Conservation (phyloP, 2,888 invertebrate species). For the Taenaris catops region DNA sequence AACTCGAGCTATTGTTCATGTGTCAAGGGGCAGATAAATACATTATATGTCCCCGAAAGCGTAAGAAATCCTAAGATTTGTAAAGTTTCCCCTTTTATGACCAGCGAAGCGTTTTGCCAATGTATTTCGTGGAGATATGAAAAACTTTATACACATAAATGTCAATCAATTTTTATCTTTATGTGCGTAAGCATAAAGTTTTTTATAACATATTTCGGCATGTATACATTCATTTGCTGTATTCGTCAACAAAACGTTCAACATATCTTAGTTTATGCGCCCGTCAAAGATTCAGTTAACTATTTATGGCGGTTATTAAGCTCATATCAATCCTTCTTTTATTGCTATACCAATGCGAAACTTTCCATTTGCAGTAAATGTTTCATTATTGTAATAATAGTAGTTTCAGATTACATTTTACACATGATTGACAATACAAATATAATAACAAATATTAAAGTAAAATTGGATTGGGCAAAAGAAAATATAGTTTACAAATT, state of each 20-base stretch:
- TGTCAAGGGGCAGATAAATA: conserved; percentile 76
- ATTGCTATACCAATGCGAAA: conserved; percentile 23
- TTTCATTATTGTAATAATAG: conserved; percentile 23
- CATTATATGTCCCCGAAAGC: conserved; percentile 73
- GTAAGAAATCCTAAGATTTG: conserved; percentile 76
- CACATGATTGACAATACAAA: no score
- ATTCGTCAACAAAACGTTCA: conserved; percentile 57
- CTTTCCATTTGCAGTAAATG: conserved; percentile 24
- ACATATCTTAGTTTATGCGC: conserved; percentile 65
- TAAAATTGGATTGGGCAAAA: no score
- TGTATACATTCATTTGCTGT: conserved; percentile 60
- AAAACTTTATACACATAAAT: conserved; percentile 50
- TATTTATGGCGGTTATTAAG: conserved; percentile 56
- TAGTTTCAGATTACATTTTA: no score
- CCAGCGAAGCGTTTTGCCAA: conserved; percentile 61
- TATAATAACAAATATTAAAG: no score
- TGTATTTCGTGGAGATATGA: conserved; percentile 71
- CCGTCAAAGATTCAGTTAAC: conserved; percentile 50
- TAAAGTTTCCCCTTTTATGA: conserved; percentile 77
- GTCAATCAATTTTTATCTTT: conserved; percentile 33
- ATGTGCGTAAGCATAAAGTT: conserved; percentile 4
- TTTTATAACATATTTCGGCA: conserved; percentile 1
- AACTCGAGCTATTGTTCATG: conserved; percentile 65
- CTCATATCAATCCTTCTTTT: conserved; percentile 21
- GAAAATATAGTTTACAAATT: no score